These are phyloP conservation scores for Anoura caudifer DNA, from an alignment of 2,113 vertebrate species.

Conservation along the genomic window DNA sequence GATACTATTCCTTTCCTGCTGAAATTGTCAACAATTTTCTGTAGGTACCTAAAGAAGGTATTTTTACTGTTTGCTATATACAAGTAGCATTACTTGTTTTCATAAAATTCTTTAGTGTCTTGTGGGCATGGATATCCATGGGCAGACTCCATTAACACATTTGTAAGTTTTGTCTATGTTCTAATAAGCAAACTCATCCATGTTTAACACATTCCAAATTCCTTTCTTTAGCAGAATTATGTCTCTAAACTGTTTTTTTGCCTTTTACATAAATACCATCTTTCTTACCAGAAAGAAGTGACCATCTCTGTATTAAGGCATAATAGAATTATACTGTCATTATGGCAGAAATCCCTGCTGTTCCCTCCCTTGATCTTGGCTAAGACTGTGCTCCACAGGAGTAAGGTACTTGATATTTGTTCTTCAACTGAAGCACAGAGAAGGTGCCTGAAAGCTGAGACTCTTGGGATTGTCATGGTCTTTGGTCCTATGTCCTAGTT, in stretches of 20 bases:
- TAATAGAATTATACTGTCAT: neutral
- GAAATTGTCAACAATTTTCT: neutral
- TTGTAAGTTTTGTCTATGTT: neutral
- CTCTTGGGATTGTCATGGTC: neutral
- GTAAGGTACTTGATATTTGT: conserved; percentile 21
- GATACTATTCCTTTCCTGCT: neutral
- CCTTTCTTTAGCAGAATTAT: neutral
- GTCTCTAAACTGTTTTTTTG: neutral
- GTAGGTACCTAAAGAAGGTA: neutral
- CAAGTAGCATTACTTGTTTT: neutral
- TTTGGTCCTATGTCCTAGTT: conserved; percentile 13
- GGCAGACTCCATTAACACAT: neutral
- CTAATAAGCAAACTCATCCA: neutral
- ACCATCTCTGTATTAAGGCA: conserved; percentile 31
- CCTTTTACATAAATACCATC: conserved; percentile 46
- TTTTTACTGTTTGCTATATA: neutral
- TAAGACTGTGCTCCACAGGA: neutral
- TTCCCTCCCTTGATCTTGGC: neutral
- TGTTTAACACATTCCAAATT: neutral
- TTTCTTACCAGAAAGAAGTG: conserved; percentile 54
- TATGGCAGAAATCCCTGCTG: neutral
- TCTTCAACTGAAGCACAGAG: neutral
- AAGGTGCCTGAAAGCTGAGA: neutral
- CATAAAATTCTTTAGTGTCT: neutral
- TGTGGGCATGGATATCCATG: neutral